Evolutionary conservation across 2,888 invertebrate species (phyloP).

Genomic region (Caenorhabditis sp.): DNA sequence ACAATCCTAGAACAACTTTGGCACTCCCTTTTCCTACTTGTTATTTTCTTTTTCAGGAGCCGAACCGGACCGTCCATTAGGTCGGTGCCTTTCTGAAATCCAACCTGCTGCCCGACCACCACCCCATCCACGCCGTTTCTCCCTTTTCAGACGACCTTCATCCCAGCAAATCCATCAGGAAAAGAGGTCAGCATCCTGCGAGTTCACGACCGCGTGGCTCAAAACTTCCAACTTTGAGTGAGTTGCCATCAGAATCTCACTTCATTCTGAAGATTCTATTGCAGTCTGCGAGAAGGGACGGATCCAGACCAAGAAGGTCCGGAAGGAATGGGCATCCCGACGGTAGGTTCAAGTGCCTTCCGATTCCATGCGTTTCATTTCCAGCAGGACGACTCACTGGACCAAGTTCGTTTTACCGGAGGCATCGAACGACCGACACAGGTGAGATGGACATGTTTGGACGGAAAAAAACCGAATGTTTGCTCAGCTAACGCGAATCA

Average conservation of each 20-base stretch:
- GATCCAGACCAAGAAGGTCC: neutral
- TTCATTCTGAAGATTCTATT: neutral
- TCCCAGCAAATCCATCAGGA: constrained; percentile 8
- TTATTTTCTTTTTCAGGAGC: neutral
- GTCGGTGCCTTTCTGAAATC: constrained; percentile 58
- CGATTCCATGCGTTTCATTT: neutral
- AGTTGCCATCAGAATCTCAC: constrained; percentile 24
- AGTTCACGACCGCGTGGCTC: constrained; percentile 64
- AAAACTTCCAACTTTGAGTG: constrained; percentile 64
- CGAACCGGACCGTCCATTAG: constrained; percentile 52
- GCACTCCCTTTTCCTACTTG: neutral
- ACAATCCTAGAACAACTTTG: too few relatives aligned
- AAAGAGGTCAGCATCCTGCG: constrained; percentile 13
- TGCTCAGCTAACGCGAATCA: constrained; percentile 42
- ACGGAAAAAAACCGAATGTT: neutral
- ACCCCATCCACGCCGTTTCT: constrained; percentile 41
- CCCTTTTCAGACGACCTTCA: constrained; percentile 34
- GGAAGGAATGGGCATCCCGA: constrained; percentile 23
- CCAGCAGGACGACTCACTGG: constrained; percentile 13
- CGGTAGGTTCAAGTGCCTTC: neutral
- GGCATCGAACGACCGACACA: constrained; percentile 38
- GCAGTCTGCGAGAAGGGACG: constrained; percentile 21
- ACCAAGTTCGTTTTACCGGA: constrained; percentile 25
- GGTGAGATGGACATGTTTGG: constrained; percentile 7
- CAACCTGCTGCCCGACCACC: constrained; percentile 29